Base-by-base conservation (phyloP, 2,888 invertebrate genomes). In the Muscina levida region DNA sequence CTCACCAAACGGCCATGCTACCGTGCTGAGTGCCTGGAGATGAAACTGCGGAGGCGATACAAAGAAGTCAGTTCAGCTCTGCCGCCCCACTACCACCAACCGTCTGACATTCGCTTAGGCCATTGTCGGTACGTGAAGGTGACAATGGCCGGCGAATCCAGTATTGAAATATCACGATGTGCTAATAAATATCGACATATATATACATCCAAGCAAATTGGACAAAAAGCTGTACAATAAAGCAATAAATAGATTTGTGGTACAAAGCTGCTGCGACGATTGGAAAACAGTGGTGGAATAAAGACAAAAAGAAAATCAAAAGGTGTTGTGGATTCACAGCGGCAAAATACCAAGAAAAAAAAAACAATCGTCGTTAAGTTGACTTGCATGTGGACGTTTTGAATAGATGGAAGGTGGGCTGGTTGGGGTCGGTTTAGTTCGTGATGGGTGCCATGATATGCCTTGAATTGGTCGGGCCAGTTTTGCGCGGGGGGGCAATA, bases 171-270 rank as follows among this genome's bases (percentile, higher is more conserved):
- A 62, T 62, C 62, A 62, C 42, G 39, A 11, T 19, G 39, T 15
- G 39, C 42, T 42, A 39, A 62, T 42, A 62, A 62, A 62, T 62
- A 62, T 62, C 62, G 62, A 62, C 62, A 62, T 39, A 59, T 59
- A n/a, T n/a, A n/a, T n/a, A n/a, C n/a, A 62, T 62, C 42, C 39
- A 37, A 62, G 62, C 62, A 62, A 62, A 62, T 62, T 62, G 53
- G 13, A 42, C 39, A 39, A n/a, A 57, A 42, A 42, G 19, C 15
- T 42, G 22, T 39, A 62, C 13, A 62, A 19, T 39, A 59, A 37
- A 62, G 62, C 19, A 62, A 62, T 37, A 62, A 62, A 62, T 62
- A 42, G 62, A 62, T 62, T 42, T 62, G 62, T 62, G 26, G 62
- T 62, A 62, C 53, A 62, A 17, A 17, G 11, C 10, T 6, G 2